phyloP scores from a whole-genome alignment of 2,113 vertebrate species.

The Pontoporia blainvillei region DNA sequence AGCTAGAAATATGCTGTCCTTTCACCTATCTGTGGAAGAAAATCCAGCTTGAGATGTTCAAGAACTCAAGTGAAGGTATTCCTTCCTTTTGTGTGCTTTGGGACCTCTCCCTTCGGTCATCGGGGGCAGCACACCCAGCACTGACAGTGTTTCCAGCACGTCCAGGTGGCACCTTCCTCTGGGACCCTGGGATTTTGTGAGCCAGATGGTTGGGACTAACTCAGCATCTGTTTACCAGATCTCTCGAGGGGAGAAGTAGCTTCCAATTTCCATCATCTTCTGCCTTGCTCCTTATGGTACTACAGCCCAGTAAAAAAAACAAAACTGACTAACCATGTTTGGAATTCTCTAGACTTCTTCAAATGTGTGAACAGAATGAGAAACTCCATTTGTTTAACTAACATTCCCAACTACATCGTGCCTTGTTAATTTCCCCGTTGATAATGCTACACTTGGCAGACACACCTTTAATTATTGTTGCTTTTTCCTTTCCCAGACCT shows the following conservation, averaged over 20 bases:
- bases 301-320: neutral
- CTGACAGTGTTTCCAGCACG: neutral
- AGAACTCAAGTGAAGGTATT: neutral
- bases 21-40: neutral
- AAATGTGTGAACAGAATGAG: slow-evolving; percentile 30
- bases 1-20: neutral
- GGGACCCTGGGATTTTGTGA: neutral
- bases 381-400: slow-evolving; percentile 63
- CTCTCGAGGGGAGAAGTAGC: neutral
- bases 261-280: neutral
- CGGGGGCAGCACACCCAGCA: neutral
- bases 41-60: neutral
- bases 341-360: slow-evolving; percentile 50
- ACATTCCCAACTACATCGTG: slow-evolving; percentile 55
- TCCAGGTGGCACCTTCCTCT: neutral
- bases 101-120: neutral
- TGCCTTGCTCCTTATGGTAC: neutral
- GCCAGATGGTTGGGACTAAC: slow-evolving; percentile 3
- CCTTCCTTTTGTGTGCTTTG: neutral
- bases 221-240: neutral
- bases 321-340: neutral
- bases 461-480: slow-evolving; percentile 45
- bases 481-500: slow-evolving; percentile 58
- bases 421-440: slow-evolving; percentile 64
- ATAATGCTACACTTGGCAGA: slow-evolving; percentile 49